Conservation (phyloP, 92 coral and sea anemone species). For the Porites rus region DNA sequence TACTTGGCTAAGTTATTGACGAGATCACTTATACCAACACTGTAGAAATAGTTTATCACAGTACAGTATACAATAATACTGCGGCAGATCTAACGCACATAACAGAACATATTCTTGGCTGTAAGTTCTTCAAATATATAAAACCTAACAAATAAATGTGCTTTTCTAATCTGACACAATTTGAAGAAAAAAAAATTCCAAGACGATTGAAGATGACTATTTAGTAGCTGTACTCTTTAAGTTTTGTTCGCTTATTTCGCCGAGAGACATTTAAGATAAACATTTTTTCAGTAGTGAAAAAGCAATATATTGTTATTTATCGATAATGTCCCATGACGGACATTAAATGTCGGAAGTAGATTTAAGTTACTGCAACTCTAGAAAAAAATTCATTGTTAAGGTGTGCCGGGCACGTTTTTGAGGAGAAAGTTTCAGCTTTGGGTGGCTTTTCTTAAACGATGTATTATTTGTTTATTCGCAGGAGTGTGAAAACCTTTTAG, state of each 20-base stretch:
- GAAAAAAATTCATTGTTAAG: too few species aligned
- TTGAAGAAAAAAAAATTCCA: not conserved
- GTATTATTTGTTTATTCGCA: slow-evolving; percentile 9
- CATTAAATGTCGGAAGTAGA: too few species aligned
- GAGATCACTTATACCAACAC: too few species aligned
- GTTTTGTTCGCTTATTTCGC: slow-evolving; percentile 20
- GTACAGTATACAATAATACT: too few species aligned
- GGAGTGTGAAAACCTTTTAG: slow-evolving; percentile 13
- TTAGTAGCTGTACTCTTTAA: not conserved
- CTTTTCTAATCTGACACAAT: not conserved
- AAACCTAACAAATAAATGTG: not conserved
- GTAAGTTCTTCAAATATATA: not conserved
- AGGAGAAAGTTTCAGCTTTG: not conserved
- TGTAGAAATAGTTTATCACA: too few species aligned
- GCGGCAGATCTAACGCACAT: too few species aligned
- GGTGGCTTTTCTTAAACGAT: not conserved
- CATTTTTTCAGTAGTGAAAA: slow-evolving; percentile 2
- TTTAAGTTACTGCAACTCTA: too few species aligned
- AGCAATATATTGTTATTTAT: not conserved
- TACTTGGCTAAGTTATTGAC: not conserved
- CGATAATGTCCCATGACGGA: not conserved
- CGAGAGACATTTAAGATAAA: slow-evolving; percentile 20
- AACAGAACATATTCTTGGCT: not conserved
- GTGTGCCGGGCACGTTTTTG: not conserved
- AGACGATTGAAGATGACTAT: not conserved